phyloP scores from a whole-genome alignment of 2,888 invertebrate species.

The Cephus spinipes region DNA sequence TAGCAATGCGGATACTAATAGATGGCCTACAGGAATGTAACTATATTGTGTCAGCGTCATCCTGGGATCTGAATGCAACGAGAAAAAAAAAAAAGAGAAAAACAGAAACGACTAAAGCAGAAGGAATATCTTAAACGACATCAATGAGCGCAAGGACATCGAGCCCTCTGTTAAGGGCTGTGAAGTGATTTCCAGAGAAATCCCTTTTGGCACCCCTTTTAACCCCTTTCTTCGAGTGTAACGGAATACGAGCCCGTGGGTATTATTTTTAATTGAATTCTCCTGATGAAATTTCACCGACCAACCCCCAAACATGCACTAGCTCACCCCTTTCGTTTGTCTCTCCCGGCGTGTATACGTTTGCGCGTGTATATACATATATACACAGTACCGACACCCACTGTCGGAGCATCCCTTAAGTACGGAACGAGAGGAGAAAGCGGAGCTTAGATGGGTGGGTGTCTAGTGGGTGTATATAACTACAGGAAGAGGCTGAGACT shows the following conservation, averaged over 20 bases:
- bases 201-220: slow-evolving; percentile 5
- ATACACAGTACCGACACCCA: background rate
- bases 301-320: background rate
- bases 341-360: slow-evolving; percentile 12
- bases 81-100: background rate
- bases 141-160: slow-evolving; percentile 5
- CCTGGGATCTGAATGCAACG: background rate
- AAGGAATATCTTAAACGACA: background rate
- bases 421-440: background rate
- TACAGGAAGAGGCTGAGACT: background rate
- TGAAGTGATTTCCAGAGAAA: background rate
- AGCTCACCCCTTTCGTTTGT: slow-evolving; percentile 16
- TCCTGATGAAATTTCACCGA: slow-evolving; percentile 58
- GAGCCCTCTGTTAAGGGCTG: background rate
- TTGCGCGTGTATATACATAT: background rate
- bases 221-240: slow-evolving; percentile 15
- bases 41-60: background rate
- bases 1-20: background rate
- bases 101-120: background rate
- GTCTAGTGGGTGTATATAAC: background rate
- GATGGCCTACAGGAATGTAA: background rate
- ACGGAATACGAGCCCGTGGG: slow-evolving; percentile 25
- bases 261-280: slow-evolving; percentile 65
- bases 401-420: background rate
- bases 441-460: background rate